Conservation (phyloP, 1,140 invertebrate genomes). For the Hyles euphorbiae region DNA sequence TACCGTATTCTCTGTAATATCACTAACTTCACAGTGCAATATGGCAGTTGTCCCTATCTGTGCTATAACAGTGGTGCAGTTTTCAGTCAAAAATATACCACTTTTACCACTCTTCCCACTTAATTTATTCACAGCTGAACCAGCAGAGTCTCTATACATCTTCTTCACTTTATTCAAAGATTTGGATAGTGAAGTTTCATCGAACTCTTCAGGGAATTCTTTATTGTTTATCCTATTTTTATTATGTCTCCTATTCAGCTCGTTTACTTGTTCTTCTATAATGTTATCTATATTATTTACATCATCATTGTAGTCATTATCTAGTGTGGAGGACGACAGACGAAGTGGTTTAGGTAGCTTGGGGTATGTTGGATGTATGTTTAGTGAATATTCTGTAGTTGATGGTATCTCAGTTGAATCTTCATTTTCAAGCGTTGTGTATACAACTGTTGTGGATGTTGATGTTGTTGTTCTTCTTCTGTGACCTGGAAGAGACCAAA, state of each 20-base stretch:
- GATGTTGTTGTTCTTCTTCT: slow-evolving; percentile 67
- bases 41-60: slow-evolving; percentile 78
- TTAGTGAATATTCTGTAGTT: slow-evolving; percentile 33
- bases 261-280: slow-evolving; percentile 41
- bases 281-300: slow-evolving; percentile 60
- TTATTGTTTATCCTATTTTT: slow-evolving; percentile 49
- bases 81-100: slow-evolving; percentile 77
- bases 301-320: slow-evolving; percentile 50
- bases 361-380: slow-evolving; percentile 38
- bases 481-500: slow-evolving; percentile 43
- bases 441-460: slow-evolving; percentile 46
- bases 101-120: slow-evolving; percentile 52
- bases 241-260: slow-evolving; percentile 40
- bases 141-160: slow-evolving; percentile 67
- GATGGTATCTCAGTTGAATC: slow-evolving; percentile 38
- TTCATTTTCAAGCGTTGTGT: slow-evolving; percentile 40
- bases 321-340: slow-evolving; percentile 40
- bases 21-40: slow-evolving; percentile 78
- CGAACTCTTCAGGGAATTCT: slow-evolving; percentile 53
- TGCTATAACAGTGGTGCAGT: slow-evolving; percentile 78
- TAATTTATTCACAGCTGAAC: slow-evolving; percentile 61
- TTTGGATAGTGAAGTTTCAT: slow-evolving; percentile 50
- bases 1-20: slow-evolving; percentile 79
- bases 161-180: slow-evolving; percentile 67
- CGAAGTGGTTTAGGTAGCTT: slow-evolving; percentile 60